Base-by-base conservation (phyloP, 2,113 vertebrate genomes). In the Pterophyllum scalare region DNA sequence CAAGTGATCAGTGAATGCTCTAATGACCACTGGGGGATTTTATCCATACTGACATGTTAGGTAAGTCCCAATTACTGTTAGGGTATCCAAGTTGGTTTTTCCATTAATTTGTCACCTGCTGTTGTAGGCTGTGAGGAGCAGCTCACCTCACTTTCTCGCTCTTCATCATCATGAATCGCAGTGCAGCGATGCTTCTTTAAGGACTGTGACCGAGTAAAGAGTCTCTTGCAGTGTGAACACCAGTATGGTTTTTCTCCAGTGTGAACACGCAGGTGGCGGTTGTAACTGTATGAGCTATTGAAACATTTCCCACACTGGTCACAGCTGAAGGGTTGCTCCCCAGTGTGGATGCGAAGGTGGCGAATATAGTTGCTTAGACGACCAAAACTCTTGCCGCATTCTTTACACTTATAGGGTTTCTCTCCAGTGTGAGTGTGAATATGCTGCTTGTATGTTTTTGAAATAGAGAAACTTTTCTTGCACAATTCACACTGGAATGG, bases 161-260 rank as follows among this genome's bases (percentile, higher is more conserved):
- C 11, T 2, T 72, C 67, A 14, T 88, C 83, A 6, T 86, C 77
- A 12, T 31, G 80, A 31, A 10, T 2, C 28, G 58, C 28, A 22
- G 77, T 56, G 11, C 87, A 89, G 33, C 81, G 80, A 22, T 89
- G 87, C 22, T 86, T 89, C 74, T 80, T 89, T 20, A 89, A 65
- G n/a, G 87, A 89, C 74, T 89, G 77, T 1, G 87, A 83, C 0
- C 87, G 72, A 1, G 84, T 83, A 3, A 89, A 89, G 1, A 89
- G 49, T 13, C 75, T 86, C 81, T 89, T 86, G 52, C 87, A 89
- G 0, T 67, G 76, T 22, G 87, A 86, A 54, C 87, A 89, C 87
- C 84, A 89, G 81, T 89, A 89, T 6, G 87, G 87, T 75, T 89
- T 89, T 59, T 89, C 87, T 49, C 87, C 87, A 0, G 79, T 86